Base-by-base conservation (phyloP, 2,888 invertebrate species). In the Aleiodes alternator region DNA sequence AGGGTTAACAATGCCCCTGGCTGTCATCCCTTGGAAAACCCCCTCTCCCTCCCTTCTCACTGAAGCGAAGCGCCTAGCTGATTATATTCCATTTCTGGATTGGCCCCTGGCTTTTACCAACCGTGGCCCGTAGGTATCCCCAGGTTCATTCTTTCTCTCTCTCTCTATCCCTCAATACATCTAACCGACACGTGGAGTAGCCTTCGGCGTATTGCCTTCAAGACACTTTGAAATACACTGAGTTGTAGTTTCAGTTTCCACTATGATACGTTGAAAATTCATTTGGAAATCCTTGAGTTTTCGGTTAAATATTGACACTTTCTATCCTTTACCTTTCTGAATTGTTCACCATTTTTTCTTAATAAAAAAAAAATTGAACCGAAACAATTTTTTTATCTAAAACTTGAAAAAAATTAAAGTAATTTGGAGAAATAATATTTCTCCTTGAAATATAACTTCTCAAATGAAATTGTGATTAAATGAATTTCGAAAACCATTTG, bases 71-170 rank as follows among this genome's bases (percentile, higher is more conserved):
- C 85, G 82, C 81, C 83, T 80, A 84, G 85, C 88, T 88, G 88
- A 89, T 89, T 89, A 89, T 89, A 88, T 89, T 88, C 87, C 88
- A 89, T 88, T 88, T 87, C 88, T 88, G 85, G 80, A 87, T 83
- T 80, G 86, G 43, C 85, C 84, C 81, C 80, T 76, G 79, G 79
- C 84, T 82, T 56, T 43, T 64, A 51, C 68, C 55, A 73, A 53
- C 51, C 31, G 12, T 69, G 68, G 59, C 55, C 14, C 68, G 51
- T 76, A 59, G 72, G 72, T 59, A 69, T 72, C 64, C 29, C 34
- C 59, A 59, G 74, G 48, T 64, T n/a, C 48, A 64, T 68, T 43
- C 11, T 43, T 43, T 43, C 43, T 43, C 43, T 43, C 43, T 43
- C 43, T 43, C 43, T 11, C 43, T 43, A 43, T 43, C 9, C 76